Base-by-base conservation (phyloP, 2,113 vertebrate genomes). In the Hippopotamus amphibius region DNA sequence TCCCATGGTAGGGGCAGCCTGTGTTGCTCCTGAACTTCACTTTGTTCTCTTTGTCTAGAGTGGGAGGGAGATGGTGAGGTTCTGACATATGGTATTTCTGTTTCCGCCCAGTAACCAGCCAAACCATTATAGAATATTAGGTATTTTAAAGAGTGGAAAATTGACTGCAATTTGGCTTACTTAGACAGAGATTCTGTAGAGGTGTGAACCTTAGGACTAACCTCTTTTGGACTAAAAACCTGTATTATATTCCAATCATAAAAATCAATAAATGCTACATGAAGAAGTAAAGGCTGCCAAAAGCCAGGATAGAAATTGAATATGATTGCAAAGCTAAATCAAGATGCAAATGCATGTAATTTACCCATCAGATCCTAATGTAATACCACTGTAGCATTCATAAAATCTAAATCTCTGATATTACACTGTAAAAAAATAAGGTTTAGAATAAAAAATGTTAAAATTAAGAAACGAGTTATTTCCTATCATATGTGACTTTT, bases 141-240 rank as follows among this genome's bases (percentile, higher is more conserved):
- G 22, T 86, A 77, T 96, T 95, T 65, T 72, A 88, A 96, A 95
- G 66, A 79, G n/a, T 74, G 26, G 87, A 95, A 97, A 96, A 79
- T 90, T n/a, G 46, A 88, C 80, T 77, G 59, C 41, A 61, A 30
- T 94, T 93, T 97, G 66, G 37, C 81, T 96, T 85, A 46, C 26
- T 96, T 86, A 79, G 46, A 63, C 30, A 68, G 66, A 92, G 8
- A 90, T 94, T 94, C 72, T 95, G 22, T 77, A 92, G 37, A 93
- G 55, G 46, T 1, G 16, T 93, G 88, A 88, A 77, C 41, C 89
- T 95, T 65, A 96, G 41, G 28, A 91, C 55, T 79, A 79, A 80
- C 19, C 6, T 96, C 74, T 65, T 83, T 94, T 93, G 68, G 57
- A 92, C 65, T 91, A 71, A 94, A 90, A 93, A 79, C 21, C 11